phyloP scores from a whole-genome alignment of 2,888 invertebrate genomes.

The Erpobdella octoculata region DNA sequence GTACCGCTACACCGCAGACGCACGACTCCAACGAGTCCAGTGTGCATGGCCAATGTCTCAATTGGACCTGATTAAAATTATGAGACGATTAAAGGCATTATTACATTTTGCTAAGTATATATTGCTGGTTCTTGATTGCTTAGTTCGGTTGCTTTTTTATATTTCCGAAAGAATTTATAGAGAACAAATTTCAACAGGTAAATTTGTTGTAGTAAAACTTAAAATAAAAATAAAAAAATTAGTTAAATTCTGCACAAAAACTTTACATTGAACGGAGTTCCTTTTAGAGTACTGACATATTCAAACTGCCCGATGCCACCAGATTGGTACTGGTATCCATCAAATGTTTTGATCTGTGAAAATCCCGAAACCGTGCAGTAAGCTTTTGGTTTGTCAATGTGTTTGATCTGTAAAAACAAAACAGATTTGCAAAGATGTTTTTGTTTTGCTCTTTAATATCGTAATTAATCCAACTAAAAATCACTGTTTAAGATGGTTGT shows the following conservation, averaged over 20 bases:
- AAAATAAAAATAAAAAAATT: background rate
- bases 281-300: background rate
- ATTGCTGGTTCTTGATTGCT: background rate
- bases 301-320: conserved; percentile 12
- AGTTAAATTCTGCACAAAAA: background rate
- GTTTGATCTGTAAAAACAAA: background rate
- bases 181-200: background rate
- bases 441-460: background rate
- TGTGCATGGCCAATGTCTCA: conserved; percentile 24
- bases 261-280: conserved; percentile 16
- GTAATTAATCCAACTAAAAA: no score
- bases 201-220: no score
- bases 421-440: background rate
- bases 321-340: conserved; percentile 15
- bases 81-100: background rate
- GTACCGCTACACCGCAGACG: conserved; percentile 24
- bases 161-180: background rate
- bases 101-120: no score
- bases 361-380: conserved; percentile 15
- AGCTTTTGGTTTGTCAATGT: background rate
- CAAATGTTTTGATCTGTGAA: conserved; percentile 17
- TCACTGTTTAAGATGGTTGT: no score
- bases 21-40: conserved; percentile 14
- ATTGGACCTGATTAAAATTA: conserved; percentile 5
- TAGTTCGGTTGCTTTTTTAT: background rate